A percentile compares a stretch with the other conserved stretches of the same genome.
These are phyloP conservation scores for Megalonaias nervosa DNA, from an alignment of 1,140 invertebrate genomes.

Conservation along the genomic window DNA sequence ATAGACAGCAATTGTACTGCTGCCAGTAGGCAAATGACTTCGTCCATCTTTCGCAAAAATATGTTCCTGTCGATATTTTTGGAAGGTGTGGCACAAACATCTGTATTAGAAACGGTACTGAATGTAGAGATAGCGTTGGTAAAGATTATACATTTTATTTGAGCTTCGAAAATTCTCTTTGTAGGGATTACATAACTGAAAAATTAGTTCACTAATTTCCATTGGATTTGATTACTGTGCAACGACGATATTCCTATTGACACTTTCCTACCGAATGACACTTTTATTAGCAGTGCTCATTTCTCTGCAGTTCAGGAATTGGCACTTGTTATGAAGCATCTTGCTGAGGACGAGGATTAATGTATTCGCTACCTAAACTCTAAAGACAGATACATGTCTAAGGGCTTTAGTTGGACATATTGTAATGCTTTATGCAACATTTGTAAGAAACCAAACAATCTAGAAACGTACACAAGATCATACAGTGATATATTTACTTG, in stretches of 20 bases:
- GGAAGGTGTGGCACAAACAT: constrained; percentile 73
- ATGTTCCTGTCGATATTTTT: constrained; percentile 77
- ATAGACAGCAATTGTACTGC: constrained; percentile 77
- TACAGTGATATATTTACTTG: too few species aligned
- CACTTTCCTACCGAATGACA: background rate
- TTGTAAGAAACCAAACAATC: background rate
- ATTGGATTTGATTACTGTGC: constrained; percentile 8
- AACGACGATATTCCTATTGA: background rate
- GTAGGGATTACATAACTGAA: constrained; percentile 21
- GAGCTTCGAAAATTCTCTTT: constrained; percentile 24
- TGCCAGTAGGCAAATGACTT: constrained; percentile 72
- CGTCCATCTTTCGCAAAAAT: constrained; percentile 72
- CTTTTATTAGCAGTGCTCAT: constrained; percentile 6
- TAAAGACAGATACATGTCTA: constrained; percentile 13
- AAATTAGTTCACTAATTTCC: constrained; percentile 16
- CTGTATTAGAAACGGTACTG: constrained; percentile 18
- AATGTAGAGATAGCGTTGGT: constrained; percentile 9
- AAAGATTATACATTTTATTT: constrained; percentile 14
- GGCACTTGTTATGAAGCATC: background rate
- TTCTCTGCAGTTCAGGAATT: constrained; percentile 2
- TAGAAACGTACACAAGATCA: too few species aligned
- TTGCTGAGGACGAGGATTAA: constrained; percentile 5
- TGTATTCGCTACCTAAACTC: constrained; percentile 15
- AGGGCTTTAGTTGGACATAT: background rate
- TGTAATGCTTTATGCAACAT: too few species aligned